These are phyloP conservation scores for Elgonia sp. DNA, from an alignment of 2,888 invertebrate genomes.

Conservation along the genomic window DNA sequence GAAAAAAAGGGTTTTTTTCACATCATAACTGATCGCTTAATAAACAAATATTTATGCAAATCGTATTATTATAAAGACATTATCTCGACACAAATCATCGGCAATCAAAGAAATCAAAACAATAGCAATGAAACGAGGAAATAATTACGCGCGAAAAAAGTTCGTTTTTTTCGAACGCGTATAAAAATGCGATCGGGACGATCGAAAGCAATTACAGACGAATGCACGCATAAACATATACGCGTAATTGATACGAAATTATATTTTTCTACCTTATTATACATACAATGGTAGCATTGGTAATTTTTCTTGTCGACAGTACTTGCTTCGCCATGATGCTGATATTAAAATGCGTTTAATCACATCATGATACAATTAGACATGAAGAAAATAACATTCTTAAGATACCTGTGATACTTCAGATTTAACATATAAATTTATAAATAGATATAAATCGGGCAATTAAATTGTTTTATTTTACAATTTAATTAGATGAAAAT, in stretches of 20 bases:
- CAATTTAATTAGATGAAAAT: constrained; percentile 44
- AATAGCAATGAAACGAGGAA: constrained; percentile 36
- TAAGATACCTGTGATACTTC: neutral
- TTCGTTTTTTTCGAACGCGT: constrained; percentile 3
- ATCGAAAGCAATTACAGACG: constrained; percentile 25
- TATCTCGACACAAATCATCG: constrained; percentile 10
- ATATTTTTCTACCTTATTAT: constrained; percentile 9
- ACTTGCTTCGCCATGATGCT: constrained; percentile 12
- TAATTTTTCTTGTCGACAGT: constrained; percentile 20
- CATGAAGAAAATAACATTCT: neutral
- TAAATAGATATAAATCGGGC: constrained; percentile 10
- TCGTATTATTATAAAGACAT: constrained; percentile 25
- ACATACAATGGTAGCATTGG: constrained; percentile 1
- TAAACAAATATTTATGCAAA: constrained; percentile 30
- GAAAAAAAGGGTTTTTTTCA: constrained; percentile 14
- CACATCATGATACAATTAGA: constrained; percentile 29
- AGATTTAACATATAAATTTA: neutral
- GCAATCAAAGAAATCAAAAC: constrained; percentile 30
- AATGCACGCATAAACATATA: neutral
- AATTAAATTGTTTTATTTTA: constrained; percentile 29
- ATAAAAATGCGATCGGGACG: too few species aligned
- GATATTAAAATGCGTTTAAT: constrained; percentile 45
- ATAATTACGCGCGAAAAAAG: constrained; percentile 23
- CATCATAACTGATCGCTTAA: constrained; percentile 5
- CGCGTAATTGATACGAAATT: constrained; percentile 10